phyloP scores from a whole-genome alignment of 2,113 vertebrate genomes.

The Lampris incognitus region DNA sequence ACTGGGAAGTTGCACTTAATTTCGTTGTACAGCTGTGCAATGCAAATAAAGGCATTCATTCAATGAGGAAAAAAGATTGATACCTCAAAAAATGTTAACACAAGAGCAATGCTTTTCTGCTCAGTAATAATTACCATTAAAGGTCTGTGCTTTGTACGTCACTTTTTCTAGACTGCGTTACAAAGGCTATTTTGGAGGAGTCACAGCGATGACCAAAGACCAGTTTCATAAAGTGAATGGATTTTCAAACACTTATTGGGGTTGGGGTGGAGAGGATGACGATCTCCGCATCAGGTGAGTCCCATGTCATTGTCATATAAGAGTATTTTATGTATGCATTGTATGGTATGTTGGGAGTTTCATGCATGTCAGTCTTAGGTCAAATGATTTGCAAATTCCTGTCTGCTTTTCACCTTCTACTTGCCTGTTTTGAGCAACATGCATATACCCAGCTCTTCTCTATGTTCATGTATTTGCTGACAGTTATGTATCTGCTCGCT shows the following conservation, averaged over 20 bases:
- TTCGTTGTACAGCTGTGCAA: too few species aligned
- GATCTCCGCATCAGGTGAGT: constrained; percentile 93
- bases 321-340: not conserved
- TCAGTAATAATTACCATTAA: not conserved
- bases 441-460: not conserved
- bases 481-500: not conserved
- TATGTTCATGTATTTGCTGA: not conserved
- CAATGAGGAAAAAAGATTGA: too few species aligned
- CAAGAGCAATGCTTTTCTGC: too few species aligned
- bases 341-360: too few species aligned
- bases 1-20: too few species aligned
- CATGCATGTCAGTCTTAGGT: too few species aligned
- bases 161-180: constrained; percentile 87
- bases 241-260: constrained; percentile 98
- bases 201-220: constrained; percentile 91
- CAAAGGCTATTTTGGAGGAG: constrained; percentile 95
- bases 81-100: too few species aligned
- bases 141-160: not conserved
- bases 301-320: not conserved
- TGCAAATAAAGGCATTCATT: too few species aligned
- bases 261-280: constrained; percentile 99
- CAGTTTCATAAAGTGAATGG: constrained; percentile 95
- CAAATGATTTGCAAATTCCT: not conserved
- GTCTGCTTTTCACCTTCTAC: not conserved
- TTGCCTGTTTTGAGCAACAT: not conserved